These are phyloP conservation scores for Verasper variegatus DNA, from an alignment of 2,113 vertebrate genomes.

Conservation along the genomic window DNA sequence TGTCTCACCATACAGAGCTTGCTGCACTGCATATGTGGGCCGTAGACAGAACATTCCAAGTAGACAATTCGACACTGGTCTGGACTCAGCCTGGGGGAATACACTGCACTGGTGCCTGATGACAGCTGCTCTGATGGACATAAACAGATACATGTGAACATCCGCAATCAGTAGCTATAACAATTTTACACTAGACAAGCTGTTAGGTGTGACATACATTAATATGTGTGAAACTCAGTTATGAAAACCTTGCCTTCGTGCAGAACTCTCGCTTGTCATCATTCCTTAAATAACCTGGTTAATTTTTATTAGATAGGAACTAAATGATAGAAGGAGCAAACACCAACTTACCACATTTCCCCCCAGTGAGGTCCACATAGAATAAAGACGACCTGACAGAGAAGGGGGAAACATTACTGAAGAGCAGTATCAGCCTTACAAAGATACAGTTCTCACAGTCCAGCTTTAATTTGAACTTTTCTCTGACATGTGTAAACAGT, in stretches of 20 bases:
- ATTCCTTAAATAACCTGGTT: not conserved
- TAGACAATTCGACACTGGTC: constrained; percentile 89
- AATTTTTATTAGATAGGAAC: not conserved
- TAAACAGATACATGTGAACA: constrained; percentile 15
- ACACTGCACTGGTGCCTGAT: constrained; percentile 79
- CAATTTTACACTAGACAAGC: not conserved
- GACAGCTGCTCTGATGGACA: constrained; percentile 88
- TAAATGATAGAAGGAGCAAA: not conserved
- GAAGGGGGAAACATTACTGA: constrained; percentile 1
- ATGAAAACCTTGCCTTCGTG: not conserved
- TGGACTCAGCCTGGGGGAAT: constrained; percentile 93
- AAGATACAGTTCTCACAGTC: not conserved
- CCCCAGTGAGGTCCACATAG: constrained; percentile 88
- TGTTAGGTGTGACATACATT: not conserved
- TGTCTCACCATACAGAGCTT: constrained; percentile 87
- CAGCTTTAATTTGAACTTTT: not conserved
- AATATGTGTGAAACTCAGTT: not conserved
- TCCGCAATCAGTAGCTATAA: not conserved
- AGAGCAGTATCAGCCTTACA: not conserved
- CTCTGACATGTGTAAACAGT: not conserved
- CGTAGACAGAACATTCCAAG: constrained; percentile 84
- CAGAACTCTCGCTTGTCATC: not conserved
- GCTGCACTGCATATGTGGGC: constrained; percentile 90
- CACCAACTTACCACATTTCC: constrained; percentile 87
- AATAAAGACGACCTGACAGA: constrained; percentile 89